phyloP scores from a whole-genome alignment of 2,113 vertebrate species.

The Micromys minutus region DNA sequence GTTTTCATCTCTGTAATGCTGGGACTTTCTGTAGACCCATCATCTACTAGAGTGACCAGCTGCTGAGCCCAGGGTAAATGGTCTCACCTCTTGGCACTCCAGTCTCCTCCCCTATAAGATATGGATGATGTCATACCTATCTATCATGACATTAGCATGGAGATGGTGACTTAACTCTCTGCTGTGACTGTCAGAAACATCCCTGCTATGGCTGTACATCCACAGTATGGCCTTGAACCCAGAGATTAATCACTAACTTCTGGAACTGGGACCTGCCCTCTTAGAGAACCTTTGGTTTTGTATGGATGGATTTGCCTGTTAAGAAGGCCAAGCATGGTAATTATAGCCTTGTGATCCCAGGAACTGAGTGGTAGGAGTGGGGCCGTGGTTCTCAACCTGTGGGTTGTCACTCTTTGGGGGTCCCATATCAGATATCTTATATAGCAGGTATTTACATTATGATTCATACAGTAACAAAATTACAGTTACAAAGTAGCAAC shows the following conservation, averaged over 20 bases:
- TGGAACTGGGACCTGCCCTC: not conserved
- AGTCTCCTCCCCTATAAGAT: not conserved
- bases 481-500: not conserved
- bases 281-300: not conserved
- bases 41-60: too few relatives aligned
- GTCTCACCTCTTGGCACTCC: not conserved
- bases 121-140: not conserved
- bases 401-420: too few relatives aligned
- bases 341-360: not conserved
- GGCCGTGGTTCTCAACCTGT: not conserved
- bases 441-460: not conserved
- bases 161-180: not conserved
- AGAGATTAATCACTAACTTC: too few relatives aligned
- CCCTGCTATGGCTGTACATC: not conserved
- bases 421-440: not conserved
- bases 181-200: not conserved
- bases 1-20: not conserved
- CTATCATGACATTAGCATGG: not conserved
- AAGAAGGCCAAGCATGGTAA: not conserved
- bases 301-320: not conserved
- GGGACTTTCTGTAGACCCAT: too few relatives aligned
- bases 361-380: not conserved
- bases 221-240: not conserved
- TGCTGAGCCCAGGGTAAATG: not conserved
- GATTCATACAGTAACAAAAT: not conserved